These are phyloP conservation scores for Clarias laeviceps DNA, from an alignment of 2,797 vertebrate genomes.

Conservation along the genomic window DNA sequence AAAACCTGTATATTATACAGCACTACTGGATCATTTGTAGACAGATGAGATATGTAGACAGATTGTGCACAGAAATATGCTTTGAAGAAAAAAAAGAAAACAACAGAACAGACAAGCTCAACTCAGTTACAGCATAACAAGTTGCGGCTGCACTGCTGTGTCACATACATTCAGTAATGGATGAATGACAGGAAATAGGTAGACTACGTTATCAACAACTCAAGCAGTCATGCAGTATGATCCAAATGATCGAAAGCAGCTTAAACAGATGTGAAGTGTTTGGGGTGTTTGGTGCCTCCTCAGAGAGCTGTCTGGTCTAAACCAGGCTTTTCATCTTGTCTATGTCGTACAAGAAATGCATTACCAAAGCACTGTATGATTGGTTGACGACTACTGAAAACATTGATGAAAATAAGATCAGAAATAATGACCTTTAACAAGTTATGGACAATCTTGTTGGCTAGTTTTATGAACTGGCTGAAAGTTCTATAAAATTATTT, in stretches of 20 bases:
- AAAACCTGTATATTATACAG: conserved; percentile 3
- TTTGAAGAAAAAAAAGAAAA: not conserved
- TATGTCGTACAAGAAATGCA: not conserved
- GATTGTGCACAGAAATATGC: not conserved
- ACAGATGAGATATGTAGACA: conserved; percentile 1
- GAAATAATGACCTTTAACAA: not conserved
- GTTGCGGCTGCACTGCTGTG: not conserved
- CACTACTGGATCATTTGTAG: not conserved
- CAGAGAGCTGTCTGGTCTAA: not conserved
- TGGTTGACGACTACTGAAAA: not conserved
- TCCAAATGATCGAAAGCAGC: not conserved
- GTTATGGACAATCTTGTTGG: too few species aligned
- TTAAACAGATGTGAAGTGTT: too few species aligned
- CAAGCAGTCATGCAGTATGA: not conserved
- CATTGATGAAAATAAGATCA: not conserved
- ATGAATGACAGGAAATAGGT: not conserved
- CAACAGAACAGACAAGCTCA: not conserved
- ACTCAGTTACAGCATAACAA: not conserved
- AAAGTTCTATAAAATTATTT: not conserved
- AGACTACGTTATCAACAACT: not conserved
- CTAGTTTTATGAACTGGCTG: not conserved
- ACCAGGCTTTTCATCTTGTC: not conserved
- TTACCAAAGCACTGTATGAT: not conserved
- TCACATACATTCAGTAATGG: not conserved
- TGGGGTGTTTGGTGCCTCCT: not conserved